These are phyloP conservation scores for Leptinotarsa haldemani DNA, from an alignment of 2,888 invertebrate species.

Conservation along the genomic window DNA sequence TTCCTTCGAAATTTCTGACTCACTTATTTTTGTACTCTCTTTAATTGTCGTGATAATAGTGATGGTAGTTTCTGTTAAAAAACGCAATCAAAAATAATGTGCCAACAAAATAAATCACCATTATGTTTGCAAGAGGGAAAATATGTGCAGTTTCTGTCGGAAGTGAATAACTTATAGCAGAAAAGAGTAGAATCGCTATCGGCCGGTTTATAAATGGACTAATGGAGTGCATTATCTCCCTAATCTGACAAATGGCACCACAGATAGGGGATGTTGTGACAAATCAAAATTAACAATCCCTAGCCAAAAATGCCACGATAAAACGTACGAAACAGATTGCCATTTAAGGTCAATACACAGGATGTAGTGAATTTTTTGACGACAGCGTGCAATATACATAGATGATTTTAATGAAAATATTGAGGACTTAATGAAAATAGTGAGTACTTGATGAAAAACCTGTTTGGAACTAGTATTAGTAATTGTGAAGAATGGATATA, in stretches of 20 bases:
- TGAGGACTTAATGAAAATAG: too few species aligned
- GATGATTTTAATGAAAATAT: too few species aligned
- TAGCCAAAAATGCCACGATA: conserved; percentile 25
- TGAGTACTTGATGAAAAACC: too few species aligned
- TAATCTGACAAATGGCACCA: conserved; percentile 38
- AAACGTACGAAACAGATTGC: conserved; percentile 21
- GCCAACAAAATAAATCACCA: conserved; percentile 28
- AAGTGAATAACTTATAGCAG: conserved; percentile 30
- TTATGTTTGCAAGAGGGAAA: conserved; percentile 25
- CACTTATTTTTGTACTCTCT: conserved; percentile 11
- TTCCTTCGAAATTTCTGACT: neutral
- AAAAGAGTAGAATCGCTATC: conserved; percentile 30
- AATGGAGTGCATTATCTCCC: conserved; percentile 37
- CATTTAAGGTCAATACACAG: neutral
- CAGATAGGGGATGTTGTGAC: conserved; percentile 37
- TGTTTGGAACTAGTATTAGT: too few species aligned
- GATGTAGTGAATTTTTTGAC: too few species aligned
- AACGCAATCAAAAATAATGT: conserved; percentile 29
- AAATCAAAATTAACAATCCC: conserved; percentile 39
- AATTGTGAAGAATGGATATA: too few species aligned
- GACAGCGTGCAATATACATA: too few species aligned
- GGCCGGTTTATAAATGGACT: conserved; percentile 33
- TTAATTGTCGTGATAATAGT: conserved; percentile 11
- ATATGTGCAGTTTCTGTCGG: conserved; percentile 31
- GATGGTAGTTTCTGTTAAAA: neutral